Evolutionary conservation across 1,140 invertebrate species (phyloP).

Genomic region (Apis dorsata): DNA sequence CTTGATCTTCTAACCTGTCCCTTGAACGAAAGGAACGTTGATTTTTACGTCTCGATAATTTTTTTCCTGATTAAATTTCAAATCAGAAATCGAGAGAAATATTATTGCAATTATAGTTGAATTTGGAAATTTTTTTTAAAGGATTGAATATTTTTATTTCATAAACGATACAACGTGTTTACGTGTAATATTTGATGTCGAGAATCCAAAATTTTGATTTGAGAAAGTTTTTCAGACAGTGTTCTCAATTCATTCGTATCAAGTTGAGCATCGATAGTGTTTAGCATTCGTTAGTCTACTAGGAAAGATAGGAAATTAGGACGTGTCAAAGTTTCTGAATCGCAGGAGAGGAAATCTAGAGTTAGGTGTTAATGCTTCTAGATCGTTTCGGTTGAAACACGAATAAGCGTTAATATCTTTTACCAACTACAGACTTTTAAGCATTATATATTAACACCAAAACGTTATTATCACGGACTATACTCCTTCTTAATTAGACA

Average conservation of each 20-base stretch:
- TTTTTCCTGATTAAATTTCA: no score
- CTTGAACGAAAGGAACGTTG: neutral
- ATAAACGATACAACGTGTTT: neutral
- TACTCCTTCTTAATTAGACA: neutral
- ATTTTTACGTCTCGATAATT: no score
- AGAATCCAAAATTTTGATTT: neutral
- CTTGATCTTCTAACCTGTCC: conserved; percentile 26
- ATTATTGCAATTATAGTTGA: no score
- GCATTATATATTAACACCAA: neutral
- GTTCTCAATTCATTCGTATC: conserved; percentile 1
- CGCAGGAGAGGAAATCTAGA: neutral
- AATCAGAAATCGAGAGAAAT: no score
- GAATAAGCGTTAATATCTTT: neutral
- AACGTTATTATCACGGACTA: neutral
- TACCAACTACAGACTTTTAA: conserved; percentile 1
- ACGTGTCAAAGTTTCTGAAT: conserved; percentile 21
- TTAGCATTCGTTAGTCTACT: neutral
- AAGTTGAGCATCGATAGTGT: neutral
- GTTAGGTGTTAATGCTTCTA: conserved; percentile 23
- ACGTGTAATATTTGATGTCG: no score
- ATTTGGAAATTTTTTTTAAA: no score
- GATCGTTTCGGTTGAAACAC: neutral
- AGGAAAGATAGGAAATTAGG: neutral
- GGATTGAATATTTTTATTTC: neutral
- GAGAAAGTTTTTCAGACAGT: conserved; percentile 6